phyloP scores from a whole-genome alignment of 2,888 invertebrate genomes.

The Drosophila maculinotata region DNA sequence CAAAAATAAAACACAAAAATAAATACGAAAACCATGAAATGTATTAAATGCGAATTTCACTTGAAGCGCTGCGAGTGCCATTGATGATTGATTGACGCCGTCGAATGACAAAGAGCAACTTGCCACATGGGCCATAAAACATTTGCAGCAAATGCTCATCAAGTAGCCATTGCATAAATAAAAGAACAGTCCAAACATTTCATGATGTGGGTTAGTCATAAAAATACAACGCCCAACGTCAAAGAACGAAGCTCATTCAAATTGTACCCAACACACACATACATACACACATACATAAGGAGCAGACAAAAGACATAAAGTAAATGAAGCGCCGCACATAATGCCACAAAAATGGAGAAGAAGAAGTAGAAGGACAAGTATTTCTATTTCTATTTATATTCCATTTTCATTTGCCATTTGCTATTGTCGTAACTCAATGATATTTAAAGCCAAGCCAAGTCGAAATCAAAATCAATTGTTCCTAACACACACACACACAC shows the following conservation, averaged over 20 bases:
- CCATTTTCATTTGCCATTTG: conserved; percentile 50
- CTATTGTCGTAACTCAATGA: conserved; percentile 64
- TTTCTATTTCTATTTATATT: conserved; percentile 43
- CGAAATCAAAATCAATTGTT: conserved; percentile 73
- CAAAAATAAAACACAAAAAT: conserved; percentile 27
- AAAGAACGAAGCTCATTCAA: conserved; percentile 63
- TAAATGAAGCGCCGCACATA: conserved; percentile 73
- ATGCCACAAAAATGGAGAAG: conserved; percentile 33
- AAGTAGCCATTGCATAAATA: conserved; percentile 72
- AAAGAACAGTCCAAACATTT: conserved; percentile 56
- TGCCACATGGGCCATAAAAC: conserved; percentile 65
- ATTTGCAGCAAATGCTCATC: conserved; percentile 67
- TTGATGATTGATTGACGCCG: conserved; percentile 57
- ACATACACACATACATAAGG: conserved; percentile 45
- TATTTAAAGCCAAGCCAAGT: conserved; percentile 57
- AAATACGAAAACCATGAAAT: conserved; percentile 11
- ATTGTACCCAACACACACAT: conserved; percentile 40
- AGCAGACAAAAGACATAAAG: conserved; percentile 75
- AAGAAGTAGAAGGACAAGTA: conserved; percentile 14
- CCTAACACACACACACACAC: conserved; percentile 25
- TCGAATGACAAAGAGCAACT: conserved; percentile 37
- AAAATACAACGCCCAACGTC: conserved; percentile 60
- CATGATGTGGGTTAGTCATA: conserved; percentile 32
- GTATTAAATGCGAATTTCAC: conserved; percentile 54
- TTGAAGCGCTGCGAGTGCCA: conserved; percentile 38